Evolutionary conservation across 2,888 invertebrate species (phyloP).

Genomic region (Rambutsinella grinnellia): DNA sequence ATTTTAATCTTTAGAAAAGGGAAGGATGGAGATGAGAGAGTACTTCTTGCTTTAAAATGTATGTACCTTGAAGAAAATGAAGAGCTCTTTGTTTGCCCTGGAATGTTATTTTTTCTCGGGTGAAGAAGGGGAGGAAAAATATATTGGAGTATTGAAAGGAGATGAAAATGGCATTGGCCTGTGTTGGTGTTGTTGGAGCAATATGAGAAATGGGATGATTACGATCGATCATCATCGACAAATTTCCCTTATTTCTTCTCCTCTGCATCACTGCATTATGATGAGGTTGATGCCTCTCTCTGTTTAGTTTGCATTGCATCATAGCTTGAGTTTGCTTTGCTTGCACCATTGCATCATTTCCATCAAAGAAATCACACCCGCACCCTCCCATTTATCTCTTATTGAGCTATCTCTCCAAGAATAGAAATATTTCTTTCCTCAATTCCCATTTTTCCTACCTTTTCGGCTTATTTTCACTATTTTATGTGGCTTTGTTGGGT

Average conservation of each 20-base stretch:
- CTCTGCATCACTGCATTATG: conserved; percentile 3
- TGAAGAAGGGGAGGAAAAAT: background rate
- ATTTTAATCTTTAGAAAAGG: background rate
- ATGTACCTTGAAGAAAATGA: background rate
- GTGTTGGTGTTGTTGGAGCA: conserved; percentile 11
- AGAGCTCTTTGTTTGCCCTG: conserved; percentile 9
- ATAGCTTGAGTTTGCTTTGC: background rate
- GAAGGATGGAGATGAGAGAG: too few species aligned
- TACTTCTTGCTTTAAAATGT: background rate
- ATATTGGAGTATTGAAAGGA: background rate
- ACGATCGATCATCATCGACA: conserved; percentile 16
- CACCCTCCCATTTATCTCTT: too few species aligned
- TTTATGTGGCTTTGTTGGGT: too few species aligned
- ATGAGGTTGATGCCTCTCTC: background rate
- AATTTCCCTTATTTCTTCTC: background rate
- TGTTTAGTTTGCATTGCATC: background rate
- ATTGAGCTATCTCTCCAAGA: too few species aligned
- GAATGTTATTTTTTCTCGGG: background rate
- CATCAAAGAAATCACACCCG: too few species aligned
- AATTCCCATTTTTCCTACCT: too few species aligned
- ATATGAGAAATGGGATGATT: conserved; percentile 33
- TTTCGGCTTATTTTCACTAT: too few species aligned
- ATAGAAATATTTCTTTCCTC: too few species aligned
- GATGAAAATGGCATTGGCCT: background rate
- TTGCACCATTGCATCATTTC: background rate